A percentile compares a stretch with the other conserved stretches of the same genome.
phyloP scores from a whole-genome alignment of 2,888 invertebrate species.

The Pollenia angustigena region DNA sequence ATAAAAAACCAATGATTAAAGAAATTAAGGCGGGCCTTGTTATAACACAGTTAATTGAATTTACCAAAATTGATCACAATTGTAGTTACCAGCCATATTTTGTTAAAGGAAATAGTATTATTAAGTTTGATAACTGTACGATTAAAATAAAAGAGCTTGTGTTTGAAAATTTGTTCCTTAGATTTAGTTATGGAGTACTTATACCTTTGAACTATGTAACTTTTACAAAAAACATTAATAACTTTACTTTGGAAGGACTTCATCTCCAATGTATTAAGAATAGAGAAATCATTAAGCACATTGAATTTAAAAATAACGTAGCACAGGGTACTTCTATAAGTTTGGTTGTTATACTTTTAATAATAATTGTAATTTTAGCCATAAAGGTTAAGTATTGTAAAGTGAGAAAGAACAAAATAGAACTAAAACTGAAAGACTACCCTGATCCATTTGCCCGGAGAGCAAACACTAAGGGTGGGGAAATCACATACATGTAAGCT shows the following conservation, averaged over 20 bases:
- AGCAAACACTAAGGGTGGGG: conserved; percentile 14
- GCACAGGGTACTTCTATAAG: conserved; percentile 27
- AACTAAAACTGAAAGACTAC: conserved; percentile 21
- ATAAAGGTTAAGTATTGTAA: conserved; percentile 9
- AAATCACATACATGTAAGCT: conserved; percentile 9
- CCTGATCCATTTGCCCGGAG: conserved; percentile 13
- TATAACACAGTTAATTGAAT: conserved; percentile 26
- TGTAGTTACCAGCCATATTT: conserved; percentile 30
- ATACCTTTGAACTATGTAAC: conserved; percentile 21
- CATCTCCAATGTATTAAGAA: conserved; percentile 18
- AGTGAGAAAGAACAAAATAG: conserved; percentile 25
- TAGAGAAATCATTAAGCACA: conserved; percentile 23
- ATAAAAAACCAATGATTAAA: conserved; percentile 6
- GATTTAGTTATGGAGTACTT: conserved; percentile 10
- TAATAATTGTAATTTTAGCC: conserved; percentile 21
- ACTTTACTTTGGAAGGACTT: conserved; percentile 27
- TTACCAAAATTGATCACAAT: conserved; percentile 18
- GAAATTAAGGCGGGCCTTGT: conserved; percentile 14
- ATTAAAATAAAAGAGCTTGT: conserved; percentile 27
- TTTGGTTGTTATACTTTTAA: conserved; percentile 7
- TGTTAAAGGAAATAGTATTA: conserved; percentile 23
- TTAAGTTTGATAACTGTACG: conserved; percentile 27
- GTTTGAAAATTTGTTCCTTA: conserved; percentile 22
- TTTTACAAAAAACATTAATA: conserved; percentile 20
- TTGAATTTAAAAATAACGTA: conserved; percentile 24